Base-by-base conservation (phyloP, 2,797 vertebrate genomes). In the Coranthus polyacanthus region DNA sequence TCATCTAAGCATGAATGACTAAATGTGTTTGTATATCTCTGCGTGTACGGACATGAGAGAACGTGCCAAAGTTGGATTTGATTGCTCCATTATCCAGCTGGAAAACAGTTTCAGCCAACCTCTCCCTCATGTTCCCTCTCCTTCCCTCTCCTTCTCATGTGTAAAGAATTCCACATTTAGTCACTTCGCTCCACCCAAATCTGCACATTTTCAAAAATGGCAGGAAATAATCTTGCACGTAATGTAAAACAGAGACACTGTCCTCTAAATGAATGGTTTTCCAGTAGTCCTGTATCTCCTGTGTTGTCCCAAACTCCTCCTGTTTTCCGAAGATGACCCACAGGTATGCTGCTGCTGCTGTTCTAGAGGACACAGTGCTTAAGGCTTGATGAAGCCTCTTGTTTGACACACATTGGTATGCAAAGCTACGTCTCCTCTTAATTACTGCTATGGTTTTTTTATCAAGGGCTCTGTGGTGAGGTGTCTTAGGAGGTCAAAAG, bases 401-500 rank as follows among this genome's bases (percentile, higher is more conserved):
- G 70, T 82, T 60, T 65, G 59, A 72, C 54, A 58, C 44, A 47
- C 67, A 74, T 72, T 81, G 57, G 72, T 80, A 84, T 81, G 81
- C 78, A 85, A 83, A 85, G 81, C 51, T 38, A 49, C 1, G 67
- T 70, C 55, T 68, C 3, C 51, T 71, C 41, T 65, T 76, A 81
- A 82, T 84, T 68, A 79, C 56, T 64, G 66, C 24, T 41, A 13
- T 0, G 20, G 22, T 50, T 46, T 62, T 53, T 26, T 51, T 45
- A 6, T 24, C 12, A 64, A 54, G 75, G 44, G 20, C 42, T 44
- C 43, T 50, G 45, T 47, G 44, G 57, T 56, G 51, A 68, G 52
- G 52, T 36, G 66, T 75, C 64, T 38, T 53, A 67, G 43, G 38
- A 66, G 63, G 78, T 53, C 58, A 70, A 37, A 75, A 29, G 3